Evolutionary conservation across 2,797 vertebrate genomes (phyloP), one percentile per base, ranked within the genome.

Genomic region (Centroberyx gerrardi): DNA sequence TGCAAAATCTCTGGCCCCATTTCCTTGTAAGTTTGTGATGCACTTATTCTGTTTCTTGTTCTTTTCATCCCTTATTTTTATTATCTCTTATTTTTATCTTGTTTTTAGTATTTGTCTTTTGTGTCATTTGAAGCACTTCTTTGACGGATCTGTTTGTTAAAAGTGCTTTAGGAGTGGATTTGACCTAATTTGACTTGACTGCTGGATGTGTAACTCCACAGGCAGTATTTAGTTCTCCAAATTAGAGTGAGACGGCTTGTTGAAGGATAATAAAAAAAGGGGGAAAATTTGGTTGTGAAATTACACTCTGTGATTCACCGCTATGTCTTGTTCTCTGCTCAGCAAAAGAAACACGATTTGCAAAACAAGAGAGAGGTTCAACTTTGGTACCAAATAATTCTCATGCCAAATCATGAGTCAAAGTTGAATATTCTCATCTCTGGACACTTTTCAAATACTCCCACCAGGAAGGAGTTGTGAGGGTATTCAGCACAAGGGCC

Each of bases 131-230:
- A 74, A 77, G 68, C 44, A 29, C 44, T 55, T 67, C 29, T 70
- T 22, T 70, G 64, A 80, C 69, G 78, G 73, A 82, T 84, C 67
- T 72, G 55, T 80, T 74, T 9, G 9, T 40, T 3, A 40, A 58
- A 76, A 76, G 70, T 60, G 76, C 66, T 74, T 17, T n/a, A 56
- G 55, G 78, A 80, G 48, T 68, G 17, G 33, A 68, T 75, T 74
- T 86, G 75, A 86, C 78, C 74, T 78, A 81, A 88, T 86, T 77
- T 62, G 72, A 85, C 62, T 76, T 33, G 76, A 84, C 82, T 79
- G 74, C 64, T 66, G 58, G 79, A 74, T 77, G n/a, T 66, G 48
- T 62, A 42, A 58, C 64, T 68, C 69, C 2, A 17, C 59, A 3
- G 64, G 72, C 49, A 44, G 66, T 51, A 15, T 86, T 84, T 44